Evolutionary conservation across 92 coral and sea anemone genomes (phyloP).

Genomic region (Pocillopora grandis): DNA sequence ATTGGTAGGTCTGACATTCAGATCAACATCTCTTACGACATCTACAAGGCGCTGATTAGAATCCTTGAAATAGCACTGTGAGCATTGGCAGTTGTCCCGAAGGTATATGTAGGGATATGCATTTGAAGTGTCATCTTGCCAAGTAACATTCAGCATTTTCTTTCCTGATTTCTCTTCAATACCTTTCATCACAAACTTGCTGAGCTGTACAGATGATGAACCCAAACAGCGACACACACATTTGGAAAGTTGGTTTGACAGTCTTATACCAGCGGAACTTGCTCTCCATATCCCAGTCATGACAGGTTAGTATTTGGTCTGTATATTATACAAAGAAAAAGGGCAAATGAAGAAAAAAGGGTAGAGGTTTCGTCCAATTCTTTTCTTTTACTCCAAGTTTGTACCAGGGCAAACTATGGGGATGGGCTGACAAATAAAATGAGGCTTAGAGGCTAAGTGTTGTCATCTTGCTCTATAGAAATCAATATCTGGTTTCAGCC

Average conservation of each 20-base stretch:
- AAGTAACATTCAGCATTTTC: slow-evolving; percentile 50
- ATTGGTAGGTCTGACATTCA: slow-evolving; percentile 28
- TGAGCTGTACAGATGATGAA: neutral
- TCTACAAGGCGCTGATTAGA: slow-evolving; percentile 71
- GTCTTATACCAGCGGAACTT: neutral
- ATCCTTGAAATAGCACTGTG: slow-evolving; percentile 66
- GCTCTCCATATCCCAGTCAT: slow-evolving; percentile 12
- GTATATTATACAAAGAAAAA: neutral
- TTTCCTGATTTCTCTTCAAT: slow-evolving; percentile 15
- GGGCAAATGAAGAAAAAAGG: neutral
- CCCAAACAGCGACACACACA: slow-evolving; percentile 1
- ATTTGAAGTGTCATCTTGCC: slow-evolving; percentile 65
- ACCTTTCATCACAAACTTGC: slow-evolving; percentile 1
- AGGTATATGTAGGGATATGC: slow-evolving; percentile 74
- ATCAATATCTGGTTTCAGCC: too few species aligned
- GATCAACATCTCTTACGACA: slow-evolving; percentile 51
- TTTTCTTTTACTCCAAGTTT: too few species aligned
- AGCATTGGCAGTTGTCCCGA: slow-evolving; percentile 83
- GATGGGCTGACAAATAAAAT: too few species aligned
- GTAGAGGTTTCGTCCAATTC: neutral
- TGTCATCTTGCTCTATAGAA: too few species aligned
- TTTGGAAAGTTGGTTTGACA: neutral
- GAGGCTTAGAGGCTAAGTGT: too few species aligned
- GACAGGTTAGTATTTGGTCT: neutral
- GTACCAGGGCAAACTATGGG: too few species aligned